Evolutionary conservation across 1,140 invertebrate species (phyloP).

Genomic region (Scaptomyza hsui): DNA sequence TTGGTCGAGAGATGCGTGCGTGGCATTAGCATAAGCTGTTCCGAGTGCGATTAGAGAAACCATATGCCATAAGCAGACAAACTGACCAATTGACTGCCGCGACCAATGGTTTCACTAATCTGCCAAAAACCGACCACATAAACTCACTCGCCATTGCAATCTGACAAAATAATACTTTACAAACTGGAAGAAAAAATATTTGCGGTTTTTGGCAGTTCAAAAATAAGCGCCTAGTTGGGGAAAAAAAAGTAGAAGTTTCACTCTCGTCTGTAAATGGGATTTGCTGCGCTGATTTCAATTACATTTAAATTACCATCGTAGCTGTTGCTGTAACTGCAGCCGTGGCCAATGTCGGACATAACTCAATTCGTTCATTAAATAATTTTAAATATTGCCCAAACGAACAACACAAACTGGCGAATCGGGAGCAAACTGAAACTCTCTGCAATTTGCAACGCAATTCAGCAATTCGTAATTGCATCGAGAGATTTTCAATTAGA

Average conservation of each 20-base stretch:
- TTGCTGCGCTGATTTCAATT: slow-evolving; percentile 72
- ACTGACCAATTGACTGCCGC: slow-evolving; percentile 57
- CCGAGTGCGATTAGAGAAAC: slow-evolving; percentile 60
- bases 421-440: slow-evolving; percentile 16
- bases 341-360: slow-evolving; percentile 51
- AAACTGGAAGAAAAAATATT: slow-evolving; percentile 21
- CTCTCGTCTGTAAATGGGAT: slow-evolving; percentile 61
- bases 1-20: slow-evolving; percentile 46
- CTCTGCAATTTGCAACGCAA: slow-evolving; percentile 16
- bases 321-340: background rate
- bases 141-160: slow-evolving; percentile 28
- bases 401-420: slow-evolving; percentile 54
- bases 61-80: slow-evolving; percentile 50
- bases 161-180: slow-evolving; percentile 22
- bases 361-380: slow-evolving; percentile 82
- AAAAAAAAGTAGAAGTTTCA: slow-evolving; percentile 4
- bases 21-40: slow-evolving; percentile 69
- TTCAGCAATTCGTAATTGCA: slow-evolving; percentile 53
- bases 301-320: slow-evolving; percentile 72
- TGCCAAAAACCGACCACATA: slow-evolving; percentile 47
- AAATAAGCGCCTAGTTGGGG: slow-evolving; percentile 21
- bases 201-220: slow-evolving; percentile 60
- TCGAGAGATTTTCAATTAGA: slow-evolving; percentile 74
- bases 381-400: slow-evolving; percentile 79
- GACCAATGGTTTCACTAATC: slow-evolving; percentile 47